A percentile compares a stretch with the other conserved stretches of the same genome.
Conservation (phyloP, 2,797 vertebrate genomes). For the Typhlichthys eigenmanni region DNA sequence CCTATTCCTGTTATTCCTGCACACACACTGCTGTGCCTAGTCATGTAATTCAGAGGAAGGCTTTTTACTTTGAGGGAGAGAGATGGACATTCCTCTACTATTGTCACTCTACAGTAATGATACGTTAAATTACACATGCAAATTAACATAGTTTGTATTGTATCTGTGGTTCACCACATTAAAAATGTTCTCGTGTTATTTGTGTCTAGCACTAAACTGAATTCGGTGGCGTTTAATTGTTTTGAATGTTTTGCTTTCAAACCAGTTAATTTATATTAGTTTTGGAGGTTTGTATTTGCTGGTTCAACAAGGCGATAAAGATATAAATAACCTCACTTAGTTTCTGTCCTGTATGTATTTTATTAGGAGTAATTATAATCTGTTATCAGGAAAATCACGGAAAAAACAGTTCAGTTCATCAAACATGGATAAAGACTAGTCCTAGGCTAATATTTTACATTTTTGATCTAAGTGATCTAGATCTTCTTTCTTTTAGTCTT, state of each 20-base stretch:
- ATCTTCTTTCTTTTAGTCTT: no score
- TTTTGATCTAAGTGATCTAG: no score
- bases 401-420: no score
- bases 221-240: constrained; percentile 53
- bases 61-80: constrained; percentile 46
- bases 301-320: no score
- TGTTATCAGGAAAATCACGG: no score
- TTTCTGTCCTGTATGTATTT: no score
- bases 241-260: constrained; percentile 56
- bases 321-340: no score
- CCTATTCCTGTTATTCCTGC: constrained; percentile 31
- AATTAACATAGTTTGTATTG: constrained; percentile 78
- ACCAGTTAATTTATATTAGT: no score
- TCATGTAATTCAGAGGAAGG: constrained; percentile 47
- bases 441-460: no score
- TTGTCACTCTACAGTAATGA: constrained; percentile 56
- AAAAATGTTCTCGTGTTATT: constrained; percentile 67
- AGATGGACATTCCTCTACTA: constrained; percentile 50
- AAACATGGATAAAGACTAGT: no score
- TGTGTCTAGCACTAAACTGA: constrained; percentile 60
- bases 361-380: no score
- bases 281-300: no score
- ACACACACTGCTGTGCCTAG: constrained; percentile 45
- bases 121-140: constrained; percentile 71
- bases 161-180: constrained; percentile 70